Percentiles rank a stretch among this genome's conserved stretches.
These are phyloP conservation scores for Bolinopsis microptera DNA, from an alignment of 37 sponge, comb jelly and placozoan genomes.

Conservation along the genomic window DNA sequence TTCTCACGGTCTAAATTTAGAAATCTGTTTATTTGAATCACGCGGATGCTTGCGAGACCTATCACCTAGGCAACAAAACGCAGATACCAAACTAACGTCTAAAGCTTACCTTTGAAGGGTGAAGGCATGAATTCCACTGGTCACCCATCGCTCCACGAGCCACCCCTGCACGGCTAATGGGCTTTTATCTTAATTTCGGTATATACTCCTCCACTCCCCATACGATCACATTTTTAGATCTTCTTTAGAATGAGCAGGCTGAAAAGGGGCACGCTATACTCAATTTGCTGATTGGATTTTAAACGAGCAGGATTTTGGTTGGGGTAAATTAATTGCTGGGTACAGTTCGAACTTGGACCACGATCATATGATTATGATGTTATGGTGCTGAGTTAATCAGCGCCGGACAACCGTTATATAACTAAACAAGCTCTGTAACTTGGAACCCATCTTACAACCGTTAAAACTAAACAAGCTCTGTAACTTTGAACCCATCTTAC, in stretches of 20 bases:
- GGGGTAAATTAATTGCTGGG: neutral
- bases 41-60: neutral
- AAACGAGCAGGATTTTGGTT: neutral
- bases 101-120: neutral
- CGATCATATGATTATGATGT: neutral
- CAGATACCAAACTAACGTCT: neutral
- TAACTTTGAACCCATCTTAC: too few relatives aligned
- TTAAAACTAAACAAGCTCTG: too few relatives aligned
- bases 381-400: neutral
- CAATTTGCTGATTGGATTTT: neutral
- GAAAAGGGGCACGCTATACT: neutral
- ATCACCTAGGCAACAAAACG: neutral
- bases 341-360: neutral
- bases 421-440: too few relatives aligned
- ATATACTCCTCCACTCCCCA: neutral
- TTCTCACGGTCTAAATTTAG: neutral
- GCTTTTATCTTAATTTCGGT: neutral
- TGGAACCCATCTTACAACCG: too few relatives aligned
- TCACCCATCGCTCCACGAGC: neutral
- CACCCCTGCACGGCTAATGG: neutral
- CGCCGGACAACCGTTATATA: too few relatives aligned
- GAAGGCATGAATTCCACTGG: neutral
- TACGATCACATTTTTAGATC: neutral
- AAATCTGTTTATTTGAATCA: neutral
- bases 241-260: neutral